Percentiles rank a stretch among this genome's conserved stretches.
Conservation (phyloP, 2,888 invertebrate species). For the Macrosoma leucophasiata region DNA sequence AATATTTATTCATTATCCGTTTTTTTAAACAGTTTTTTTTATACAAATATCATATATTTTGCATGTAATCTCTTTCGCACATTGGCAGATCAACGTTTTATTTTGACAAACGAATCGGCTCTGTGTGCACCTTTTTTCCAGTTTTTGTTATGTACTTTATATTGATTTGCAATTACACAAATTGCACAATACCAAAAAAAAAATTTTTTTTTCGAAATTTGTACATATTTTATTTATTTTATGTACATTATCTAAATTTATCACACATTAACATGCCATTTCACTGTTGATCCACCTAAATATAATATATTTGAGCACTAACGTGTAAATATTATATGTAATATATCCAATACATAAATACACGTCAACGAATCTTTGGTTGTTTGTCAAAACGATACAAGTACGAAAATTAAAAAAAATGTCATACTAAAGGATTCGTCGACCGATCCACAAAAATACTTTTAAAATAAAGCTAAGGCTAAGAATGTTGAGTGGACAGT, state of each 20-base stretch:
- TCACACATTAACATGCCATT: conserved; percentile 52
- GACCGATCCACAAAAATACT: conserved; percentile 30
- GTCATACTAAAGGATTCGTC: conserved; percentile 44
- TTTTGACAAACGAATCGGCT: background rate
- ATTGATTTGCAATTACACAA: conserved; percentile 38
- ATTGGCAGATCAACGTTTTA: no score
- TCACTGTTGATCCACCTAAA: conserved; percentile 27
- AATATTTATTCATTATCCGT: conserved; percentile 34
- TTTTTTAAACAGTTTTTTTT: conserved; percentile 34
- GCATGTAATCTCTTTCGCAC: conserved; percentile 45
- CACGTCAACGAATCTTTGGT: conserved; percentile 25
- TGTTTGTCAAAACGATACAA: conserved; percentile 2
- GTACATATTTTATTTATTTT: conserved; percentile 30
- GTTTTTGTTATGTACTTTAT: conserved; percentile 31
- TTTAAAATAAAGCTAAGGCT: conserved; percentile 36
- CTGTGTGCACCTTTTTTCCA: conserved; percentile 27
- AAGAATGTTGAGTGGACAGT: conserved; percentile 72
- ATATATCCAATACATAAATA: conserved; percentile 14
- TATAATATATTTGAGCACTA: conserved; percentile 34
- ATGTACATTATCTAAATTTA: conserved; percentile 32
- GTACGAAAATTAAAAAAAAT: conserved; percentile 1
- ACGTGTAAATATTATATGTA: conserved; percentile 31
- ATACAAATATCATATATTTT: conserved; percentile 39
- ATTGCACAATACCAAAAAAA: conserved; percentile 30
- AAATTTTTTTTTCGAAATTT: conserved; percentile 29